Conservation (phyloP, 2,888 invertebrate genomes). For the Hesperia comma region DNA sequence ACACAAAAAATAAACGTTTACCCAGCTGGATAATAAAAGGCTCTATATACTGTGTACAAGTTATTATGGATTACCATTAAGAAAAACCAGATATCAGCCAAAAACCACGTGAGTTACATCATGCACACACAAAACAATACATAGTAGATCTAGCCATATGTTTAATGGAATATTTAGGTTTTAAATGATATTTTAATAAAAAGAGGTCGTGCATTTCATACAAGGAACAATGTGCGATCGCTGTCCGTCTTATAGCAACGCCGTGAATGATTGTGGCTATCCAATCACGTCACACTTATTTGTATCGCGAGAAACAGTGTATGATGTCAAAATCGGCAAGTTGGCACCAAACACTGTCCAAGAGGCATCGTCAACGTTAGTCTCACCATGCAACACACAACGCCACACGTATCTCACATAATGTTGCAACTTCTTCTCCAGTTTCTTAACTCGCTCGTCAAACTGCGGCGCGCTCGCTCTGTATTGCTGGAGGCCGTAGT, state of each 20-base stretch:
- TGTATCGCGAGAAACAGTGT: conserved; percentile 4
- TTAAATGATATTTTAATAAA: neutral
- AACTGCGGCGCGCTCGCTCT: conserved; percentile 93
- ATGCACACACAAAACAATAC: conserved; percentile 48
- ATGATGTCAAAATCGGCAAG: neutral
- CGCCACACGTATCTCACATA: conserved; percentile 69
- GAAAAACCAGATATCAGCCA: neutral
- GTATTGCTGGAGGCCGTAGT: conserved; percentile 91
- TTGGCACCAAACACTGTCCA: conserved; percentile 7
- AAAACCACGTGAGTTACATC: conserved; percentile 37
- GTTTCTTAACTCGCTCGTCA: conserved; percentile 91
- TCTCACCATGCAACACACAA: conserved; percentile 67
- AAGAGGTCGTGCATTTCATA: conserved; percentile 3
- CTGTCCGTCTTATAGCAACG: conserved; percentile 1
- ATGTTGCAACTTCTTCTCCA: conserved; percentile 83
- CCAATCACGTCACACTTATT: neutral
- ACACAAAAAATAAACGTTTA: no score
- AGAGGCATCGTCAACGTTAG: conserved; percentile 37
- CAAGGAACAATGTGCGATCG: conserved; percentile 1
- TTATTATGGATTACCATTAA: neutral
- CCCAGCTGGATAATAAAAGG: no score
- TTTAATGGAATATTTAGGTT: conserved; percentile 1
- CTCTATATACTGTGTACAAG: no score
- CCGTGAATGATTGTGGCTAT: neutral
- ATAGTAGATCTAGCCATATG: neutral